A percentile compares a stretch with the other conserved stretches of the same genome.
These are phyloP conservation scores for Synanthedon andrenaeformis DNA, from an alignment of 2,888 invertebrate species.

Conservation along the genomic window DNA sequence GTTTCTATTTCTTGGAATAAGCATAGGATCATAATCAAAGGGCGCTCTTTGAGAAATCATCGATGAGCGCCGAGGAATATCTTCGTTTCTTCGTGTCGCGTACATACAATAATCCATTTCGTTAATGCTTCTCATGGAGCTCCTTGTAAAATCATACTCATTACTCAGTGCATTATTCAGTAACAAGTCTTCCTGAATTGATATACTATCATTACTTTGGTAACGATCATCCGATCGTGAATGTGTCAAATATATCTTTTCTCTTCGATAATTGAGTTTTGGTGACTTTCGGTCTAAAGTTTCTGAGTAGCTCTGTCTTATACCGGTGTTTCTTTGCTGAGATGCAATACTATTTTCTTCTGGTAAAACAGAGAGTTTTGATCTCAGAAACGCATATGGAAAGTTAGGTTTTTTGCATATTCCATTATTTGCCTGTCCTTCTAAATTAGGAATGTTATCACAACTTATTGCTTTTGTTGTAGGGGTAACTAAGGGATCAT, in stretches of 20 bases:
- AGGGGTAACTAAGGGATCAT: slow-evolving; percentile 49
- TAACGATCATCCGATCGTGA: slow-evolving; percentile 74
- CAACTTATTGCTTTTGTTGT: slow-evolving; percentile 77
- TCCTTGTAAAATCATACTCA: slow-evolving; percentile 47
- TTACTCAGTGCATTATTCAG: slow-evolving; percentile 45
- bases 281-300: slow-evolving; percentile 59
- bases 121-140: slow-evolving; percentile 56
- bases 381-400: slow-evolving; percentile 82
- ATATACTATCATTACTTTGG: slow-evolving; percentile 63
- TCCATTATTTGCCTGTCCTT: slow-evolving; percentile 54
- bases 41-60: slow-evolving; percentile 59
- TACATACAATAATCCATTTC: slow-evolving; percentile 43
- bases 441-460: slow-evolving; percentile 77
- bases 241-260: slow-evolving; percentile 52
- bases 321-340: slow-evolving; percentile 57
- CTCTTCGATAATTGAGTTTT: slow-evolving; percentile 38
- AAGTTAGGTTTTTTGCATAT: slow-evolving; percentile 75
- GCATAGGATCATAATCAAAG: slow-evolving; percentile 61
- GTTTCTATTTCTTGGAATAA: slow-evolving; percentile 60
- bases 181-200: slow-evolving; percentile 57
- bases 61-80: slow-evolving; percentile 49
- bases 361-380: slow-evolving; percentile 80
- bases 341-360: slow-evolving; percentile 76
- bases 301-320: slow-evolving; percentile 67
- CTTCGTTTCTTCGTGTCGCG: slow-evolving; percentile 37